Percentiles rank a stretch among this genome's conserved stretches.
These are phyloP conservation scores for Philypnodon macrostomus DNA, from an alignment of 2,797 vertebrate genomes.

Conservation along the genomic window DNA sequence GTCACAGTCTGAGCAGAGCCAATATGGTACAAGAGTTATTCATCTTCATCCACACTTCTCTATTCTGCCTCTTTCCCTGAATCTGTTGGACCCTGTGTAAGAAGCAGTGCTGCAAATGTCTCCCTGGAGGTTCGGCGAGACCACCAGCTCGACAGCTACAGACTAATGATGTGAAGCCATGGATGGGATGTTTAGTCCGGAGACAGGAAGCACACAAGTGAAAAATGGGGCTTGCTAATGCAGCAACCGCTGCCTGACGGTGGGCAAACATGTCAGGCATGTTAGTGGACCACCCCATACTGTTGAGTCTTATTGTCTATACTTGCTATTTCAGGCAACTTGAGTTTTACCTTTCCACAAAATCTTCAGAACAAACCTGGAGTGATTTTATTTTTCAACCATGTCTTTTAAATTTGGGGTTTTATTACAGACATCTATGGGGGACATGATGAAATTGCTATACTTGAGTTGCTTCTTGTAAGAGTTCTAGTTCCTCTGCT, in stretches of 20 bases:
- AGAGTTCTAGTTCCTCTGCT: too few relatives aligned
- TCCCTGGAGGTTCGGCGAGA: conserved; percentile 35
- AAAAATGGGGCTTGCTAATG: conserved; percentile 31
- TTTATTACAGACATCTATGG: too few relatives aligned
- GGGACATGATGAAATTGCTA: too few relatives aligned
- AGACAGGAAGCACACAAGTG: conserved; percentile 27
- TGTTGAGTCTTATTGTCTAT: not conserved
- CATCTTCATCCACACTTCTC: too few relatives aligned
- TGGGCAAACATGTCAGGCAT: conserved; percentile 23
- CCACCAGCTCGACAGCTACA: conserved; percentile 37
- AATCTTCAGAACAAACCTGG: not conserved
- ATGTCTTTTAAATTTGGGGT: too few relatives aligned
- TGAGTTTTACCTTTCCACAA: not conserved
- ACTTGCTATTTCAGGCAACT: not conserved
- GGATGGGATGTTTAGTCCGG: conserved; percentile 34
- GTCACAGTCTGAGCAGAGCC: conserved; percentile 32
- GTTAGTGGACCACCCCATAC: conserved; percentile 12
- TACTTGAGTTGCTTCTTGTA: too few relatives aligned
- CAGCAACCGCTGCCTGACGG: conserved; percentile 10
- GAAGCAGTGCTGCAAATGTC: conserved; percentile 25
- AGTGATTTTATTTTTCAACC: too few relatives aligned
- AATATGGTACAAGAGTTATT: conserved; percentile 36
- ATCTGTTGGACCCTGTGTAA: not conserved
- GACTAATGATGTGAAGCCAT: conserved; percentile 38
- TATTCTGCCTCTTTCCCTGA: conserved; percentile 13